These are phyloP conservation scores for Tricholaema leucomelas DNA, from an alignment of 2,113 vertebrate species.

Conservation along the genomic window DNA sequence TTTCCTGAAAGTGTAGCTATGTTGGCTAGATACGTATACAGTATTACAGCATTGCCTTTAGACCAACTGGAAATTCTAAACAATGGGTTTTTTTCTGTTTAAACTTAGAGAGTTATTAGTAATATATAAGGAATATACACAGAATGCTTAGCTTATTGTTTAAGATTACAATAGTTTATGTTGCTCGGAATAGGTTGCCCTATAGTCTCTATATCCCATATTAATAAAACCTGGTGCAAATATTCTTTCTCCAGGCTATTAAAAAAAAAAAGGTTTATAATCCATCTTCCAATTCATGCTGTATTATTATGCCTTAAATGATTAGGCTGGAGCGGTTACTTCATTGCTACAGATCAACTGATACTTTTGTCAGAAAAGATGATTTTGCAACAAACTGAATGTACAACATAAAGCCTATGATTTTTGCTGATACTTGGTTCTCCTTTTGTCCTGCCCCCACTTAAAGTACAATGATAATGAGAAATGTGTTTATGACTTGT, in stretches of 20 bases:
- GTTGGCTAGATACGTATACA: not conserved
- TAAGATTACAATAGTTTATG: not conserved
- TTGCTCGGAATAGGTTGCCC: not conserved
- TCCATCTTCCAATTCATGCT: not conserved
- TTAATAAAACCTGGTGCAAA: not conserved
- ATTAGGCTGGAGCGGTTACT: slow-evolving; percentile 30
- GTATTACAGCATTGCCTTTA: not conserved
- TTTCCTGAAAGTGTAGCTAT: not conserved
- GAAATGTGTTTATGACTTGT: slow-evolving; percentile 12
- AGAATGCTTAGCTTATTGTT: not conserved
- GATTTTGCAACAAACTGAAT: not conserved
- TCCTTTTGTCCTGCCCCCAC: not conserved
- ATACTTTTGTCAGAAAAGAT: slow-evolving; percentile 33
- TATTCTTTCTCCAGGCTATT: not conserved
- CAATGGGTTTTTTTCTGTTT: not conserved
- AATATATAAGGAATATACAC: not conserved
- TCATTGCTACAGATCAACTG: slow-evolving; percentile 26
- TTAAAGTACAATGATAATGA: not conserved
- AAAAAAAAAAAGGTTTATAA: not conserved
- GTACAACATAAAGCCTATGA: not conserved
- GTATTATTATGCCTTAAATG: not conserved
- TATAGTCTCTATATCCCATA: not conserved
- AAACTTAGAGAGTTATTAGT: not conserved
- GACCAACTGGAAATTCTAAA: not conserved
- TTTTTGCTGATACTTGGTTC: not conserved